Evolutionary conservation across 2,797 vertebrate genomes (phyloP), one percentile per base, ranked within the genome.

Genomic region (Linurgus olivaceus): DNA sequence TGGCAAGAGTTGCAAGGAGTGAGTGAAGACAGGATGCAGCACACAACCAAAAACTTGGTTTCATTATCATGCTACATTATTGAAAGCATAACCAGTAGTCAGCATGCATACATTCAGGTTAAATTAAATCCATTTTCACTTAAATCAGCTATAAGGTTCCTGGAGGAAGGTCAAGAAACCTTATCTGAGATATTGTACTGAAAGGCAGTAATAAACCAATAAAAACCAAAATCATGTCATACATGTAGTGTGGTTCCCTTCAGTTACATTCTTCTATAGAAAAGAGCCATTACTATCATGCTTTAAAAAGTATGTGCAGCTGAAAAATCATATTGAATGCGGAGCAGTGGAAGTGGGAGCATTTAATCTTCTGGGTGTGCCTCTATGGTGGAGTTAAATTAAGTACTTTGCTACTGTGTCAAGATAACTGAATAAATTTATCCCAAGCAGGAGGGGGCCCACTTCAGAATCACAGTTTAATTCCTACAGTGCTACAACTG

Each of bases 291-390:
- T 26, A 54, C 11, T 35, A 35, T 45, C 37, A 37, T 6, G 12
- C 20, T 86, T 95, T 70, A 15, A 75, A 50, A 87, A 70, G 26
- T 5, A 2, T 17, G 6, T 7, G 4, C 11, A 88, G 31, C 67
- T 85, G 38, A 82, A 73, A 81, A 95, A 45, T 29, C 23, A 16
- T 7, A 57, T 1, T 42, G 29, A 65, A 79, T 61, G 71, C 42
- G 38, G 40, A 92, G 37, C 52, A 93, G 45, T 11, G 11, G 44
- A 87, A 87, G 35, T 7, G 70, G 13, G 7, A 79, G 48, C 13
- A 72, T 80, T 80, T 92, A 79, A 91, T 76, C 68, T 92, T 37
- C 47, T 13, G 57, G 68, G 77, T 54, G 73, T 85, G 77, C 55
- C 75, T 29, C 57, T 45, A 7, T 0, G 1, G 24, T 21, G 19